A percentile compares a stretch with the other conserved stretches of the same genome.
Evolutionary conservation across 2,888 invertebrate species (phyloP).

Genomic region (Nematopogon swammerdamellus): DNA sequence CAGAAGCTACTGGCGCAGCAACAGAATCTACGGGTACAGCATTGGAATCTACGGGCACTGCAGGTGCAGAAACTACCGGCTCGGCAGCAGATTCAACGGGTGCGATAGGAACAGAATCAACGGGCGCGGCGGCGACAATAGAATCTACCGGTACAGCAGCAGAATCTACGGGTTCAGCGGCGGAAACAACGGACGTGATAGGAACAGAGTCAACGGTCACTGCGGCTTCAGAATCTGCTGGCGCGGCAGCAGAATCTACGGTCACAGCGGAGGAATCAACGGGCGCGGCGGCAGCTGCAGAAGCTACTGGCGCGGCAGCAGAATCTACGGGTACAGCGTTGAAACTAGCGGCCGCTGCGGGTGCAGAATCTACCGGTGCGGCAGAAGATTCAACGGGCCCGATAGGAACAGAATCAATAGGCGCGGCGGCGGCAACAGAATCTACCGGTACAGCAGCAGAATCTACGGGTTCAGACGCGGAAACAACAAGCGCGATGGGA

Average conservation of each 20-base stretch:
- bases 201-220: neutral
- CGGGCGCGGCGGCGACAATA: neutral
- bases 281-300: too few relatives aligned
- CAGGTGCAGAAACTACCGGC: neutral
- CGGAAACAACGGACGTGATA: neutral
- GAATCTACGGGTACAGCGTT: too few relatives aligned
- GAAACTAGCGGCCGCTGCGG: neutral
- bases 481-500: neutral
- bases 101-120: neutral
- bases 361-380: neutral
- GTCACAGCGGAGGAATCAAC: neutral
- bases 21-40: too few relatives aligned
- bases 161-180: neutral
- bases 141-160: neutral
- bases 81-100: neutral
- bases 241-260: slow-evolving; percentile 11
- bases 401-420: neutral
- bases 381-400: neutral
- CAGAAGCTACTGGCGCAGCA: too few relatives aligned
- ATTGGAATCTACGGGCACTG: too few relatives aligned
- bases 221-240: neutral
- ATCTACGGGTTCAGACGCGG: neutral
- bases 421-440: neutral
- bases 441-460: neutral
- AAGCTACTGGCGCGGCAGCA: too few relatives aligned